These are phyloP conservation scores for Drosophila ohnishii DNA, from an alignment of 1,140 invertebrate species.

Conservation along the genomic window DNA sequence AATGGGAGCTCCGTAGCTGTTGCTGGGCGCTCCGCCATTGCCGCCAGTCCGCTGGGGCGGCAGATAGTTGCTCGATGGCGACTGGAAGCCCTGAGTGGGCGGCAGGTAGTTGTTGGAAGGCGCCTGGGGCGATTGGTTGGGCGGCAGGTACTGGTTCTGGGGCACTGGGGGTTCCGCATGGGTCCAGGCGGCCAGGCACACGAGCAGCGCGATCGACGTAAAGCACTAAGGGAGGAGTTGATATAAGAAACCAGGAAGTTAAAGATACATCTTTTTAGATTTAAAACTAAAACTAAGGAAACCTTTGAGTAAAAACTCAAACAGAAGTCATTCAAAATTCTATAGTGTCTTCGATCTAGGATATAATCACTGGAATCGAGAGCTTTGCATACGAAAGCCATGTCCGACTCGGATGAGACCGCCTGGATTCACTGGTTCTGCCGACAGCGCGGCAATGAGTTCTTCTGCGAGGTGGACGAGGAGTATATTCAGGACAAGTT, in stretches of 20 bases:
- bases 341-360: not conserved
- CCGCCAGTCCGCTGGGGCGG: constrained; percentile 70
- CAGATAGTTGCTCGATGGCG: constrained; percentile 74
- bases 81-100: constrained; percentile 72
- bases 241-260: too few species aligned
- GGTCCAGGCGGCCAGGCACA: constrained; percentile 73
- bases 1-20: constrained; percentile 83
- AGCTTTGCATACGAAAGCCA: constrained; percentile 13
- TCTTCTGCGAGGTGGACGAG: constrained; percentile 68
- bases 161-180: constrained; percentile 83
- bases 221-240: constrained; percentile 57
- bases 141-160: constrained; percentile 85
- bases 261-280: too few species aligned
- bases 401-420: constrained; percentile 65
- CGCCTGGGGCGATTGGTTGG: constrained; percentile 82
- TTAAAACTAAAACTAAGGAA: not conserved
- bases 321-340: constrained; percentile 7
- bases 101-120: constrained; percentile 78
- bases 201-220: constrained; percentile 78
- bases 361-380: not conserved
- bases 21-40: constrained; percentile 65
- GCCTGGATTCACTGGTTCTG: constrained; percentile 74
- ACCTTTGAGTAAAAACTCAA: too few species aligned
- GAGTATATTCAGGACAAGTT: constrained; percentile 75
- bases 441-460: constrained; percentile 72